phyloP scores from a whole-genome alignment of 2,888 invertebrate species.

The Rhagonycha lutea region DNA sequence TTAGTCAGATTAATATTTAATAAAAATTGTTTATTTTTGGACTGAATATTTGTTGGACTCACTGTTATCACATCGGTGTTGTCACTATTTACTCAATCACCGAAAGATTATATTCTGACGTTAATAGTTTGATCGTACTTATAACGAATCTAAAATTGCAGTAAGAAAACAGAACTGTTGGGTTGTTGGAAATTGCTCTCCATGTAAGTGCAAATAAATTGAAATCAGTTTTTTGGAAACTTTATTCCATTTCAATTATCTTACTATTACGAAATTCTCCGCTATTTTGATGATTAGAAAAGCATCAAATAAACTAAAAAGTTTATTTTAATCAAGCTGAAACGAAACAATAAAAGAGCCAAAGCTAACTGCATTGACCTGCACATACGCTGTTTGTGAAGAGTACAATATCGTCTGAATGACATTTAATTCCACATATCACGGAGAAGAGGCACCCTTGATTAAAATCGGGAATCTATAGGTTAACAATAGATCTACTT shows the following conservation, averaged over 20 bases:
- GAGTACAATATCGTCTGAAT: conserved; percentile 49
- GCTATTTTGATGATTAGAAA: not conserved
- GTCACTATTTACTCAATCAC: conserved; percentile 51
- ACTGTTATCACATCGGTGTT: conserved; percentile 46
- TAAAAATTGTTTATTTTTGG: conserved; percentile 37
- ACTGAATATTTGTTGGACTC: conserved; percentile 35
- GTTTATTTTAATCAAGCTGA: conserved; percentile 7
- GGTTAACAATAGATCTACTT: conserved; percentile 48
- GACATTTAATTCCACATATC: conserved; percentile 53
- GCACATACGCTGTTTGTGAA: conserved; percentile 46
- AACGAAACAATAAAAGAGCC: conserved; percentile 26
- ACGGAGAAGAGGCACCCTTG: conserved; percentile 51
- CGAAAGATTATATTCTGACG: conserved; percentile 50
- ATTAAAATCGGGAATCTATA: conserved; percentile 52
- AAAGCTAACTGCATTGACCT: conserved; percentile 34
- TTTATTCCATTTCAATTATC: not conserved
- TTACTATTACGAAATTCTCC: not conserved
- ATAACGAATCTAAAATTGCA: not conserved
- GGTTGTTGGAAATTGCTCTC: not conserved
- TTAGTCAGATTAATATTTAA: conserved; percentile 41
- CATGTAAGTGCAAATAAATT: not conserved
- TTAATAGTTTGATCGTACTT: conserved; percentile 47
- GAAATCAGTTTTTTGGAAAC: not conserved
- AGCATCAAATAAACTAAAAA: not conserved
- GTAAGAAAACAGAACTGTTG: not conserved